Conservation (phyloP, 1,140 invertebrate species). For the Tetragnatha versicolor region DNA sequence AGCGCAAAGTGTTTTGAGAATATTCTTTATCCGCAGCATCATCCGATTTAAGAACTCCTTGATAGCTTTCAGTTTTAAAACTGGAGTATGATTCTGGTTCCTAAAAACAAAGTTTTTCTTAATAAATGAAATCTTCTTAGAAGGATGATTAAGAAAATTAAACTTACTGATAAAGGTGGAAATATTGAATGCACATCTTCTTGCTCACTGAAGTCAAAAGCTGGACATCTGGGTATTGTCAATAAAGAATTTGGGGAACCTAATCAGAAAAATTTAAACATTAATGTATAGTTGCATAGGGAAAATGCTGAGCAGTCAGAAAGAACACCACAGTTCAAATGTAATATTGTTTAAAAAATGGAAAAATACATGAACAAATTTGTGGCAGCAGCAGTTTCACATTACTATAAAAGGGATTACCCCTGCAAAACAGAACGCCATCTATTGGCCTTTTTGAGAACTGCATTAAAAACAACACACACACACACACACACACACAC, state of each 20-base stretch:
- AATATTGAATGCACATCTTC: conserved; percentile 32
- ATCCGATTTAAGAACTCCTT: background rate
- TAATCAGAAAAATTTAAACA: background rate
- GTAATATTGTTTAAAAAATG: too few relatives aligned
- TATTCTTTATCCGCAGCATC: background rate
- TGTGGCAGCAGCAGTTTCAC: too few relatives aligned
- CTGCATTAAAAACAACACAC: too few relatives aligned
- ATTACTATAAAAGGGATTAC: too few relatives aligned
- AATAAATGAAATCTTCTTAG: background rate
- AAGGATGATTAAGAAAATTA: background rate
- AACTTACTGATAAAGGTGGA: conserved; percentile 36
- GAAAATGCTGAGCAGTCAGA: background rate
- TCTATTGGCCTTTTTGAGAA: too few relatives aligned
- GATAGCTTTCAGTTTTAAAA: conserved; percentile 5
- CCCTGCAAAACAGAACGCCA: too few relatives aligned
- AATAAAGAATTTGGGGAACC: conserved; percentile 36
- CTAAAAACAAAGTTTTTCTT: background rate
- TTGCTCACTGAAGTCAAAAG: conserved; percentile 50
- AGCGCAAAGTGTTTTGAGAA: background rate
- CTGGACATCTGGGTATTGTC: conserved; percentile 35
- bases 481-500: too few relatives aligned
- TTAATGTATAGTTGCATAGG: background rate
- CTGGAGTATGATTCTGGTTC: conserved; percentile 29
- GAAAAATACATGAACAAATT: too few relatives aligned
- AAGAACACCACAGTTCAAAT: background rate